Base-by-base conservation (phyloP, 1,140 invertebrate species). In the Ectropis grisescens region DNA sequence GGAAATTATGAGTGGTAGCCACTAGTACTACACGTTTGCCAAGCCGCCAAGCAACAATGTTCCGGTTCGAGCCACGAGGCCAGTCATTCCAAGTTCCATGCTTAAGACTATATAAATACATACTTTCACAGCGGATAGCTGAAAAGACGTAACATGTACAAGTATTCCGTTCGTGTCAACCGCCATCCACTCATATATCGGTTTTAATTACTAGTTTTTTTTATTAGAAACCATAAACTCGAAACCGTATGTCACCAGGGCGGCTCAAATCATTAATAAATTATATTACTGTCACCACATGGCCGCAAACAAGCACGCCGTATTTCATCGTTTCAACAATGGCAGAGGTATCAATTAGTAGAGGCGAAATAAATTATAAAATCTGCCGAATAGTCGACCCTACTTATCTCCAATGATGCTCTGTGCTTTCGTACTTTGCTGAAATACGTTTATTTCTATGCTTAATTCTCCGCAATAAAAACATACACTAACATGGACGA, bases 261-360 rank as follows among this genome's bases (percentile, higher is more conserved):
- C 10, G 47, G 54, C 33, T 61, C 65, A 52, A 62, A 69, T 67
- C 60, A 65, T 68, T 59, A 62, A 58, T 69, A 71, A 5, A 70
- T 69, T 60, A 72, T 59, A 56, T 58, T 57, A 58, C 61, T 61
- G n/a, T n/a, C n/a, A n/a, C n/a, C n/a, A 61, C 60, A 69, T 54
- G 57, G 61, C 52, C 45, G 42, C 39, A 48, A 54, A 47, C 51
- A 54, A 60, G 55, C 60, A 37, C 54, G 47, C 49, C 57, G 53
- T 54, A 42, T 57, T 42, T 59, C 56, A 49, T 59, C 59, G 58
- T 59, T 67, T 46, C 56, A 56, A 64, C 47, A 60, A 57, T 48
- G 42, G 33, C 40, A 46, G 56, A 55, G 44, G 39, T 4, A 5
- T 5, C 4, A 22, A 9, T 22, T 22, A 5, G 9, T 22, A 9